Percentiles rank a stretch among this genome's conserved stretches.
Evolutionary conservation across 2,888 invertebrate genomes (phyloP).

Genomic region (Phorcus lineatus): DNA sequence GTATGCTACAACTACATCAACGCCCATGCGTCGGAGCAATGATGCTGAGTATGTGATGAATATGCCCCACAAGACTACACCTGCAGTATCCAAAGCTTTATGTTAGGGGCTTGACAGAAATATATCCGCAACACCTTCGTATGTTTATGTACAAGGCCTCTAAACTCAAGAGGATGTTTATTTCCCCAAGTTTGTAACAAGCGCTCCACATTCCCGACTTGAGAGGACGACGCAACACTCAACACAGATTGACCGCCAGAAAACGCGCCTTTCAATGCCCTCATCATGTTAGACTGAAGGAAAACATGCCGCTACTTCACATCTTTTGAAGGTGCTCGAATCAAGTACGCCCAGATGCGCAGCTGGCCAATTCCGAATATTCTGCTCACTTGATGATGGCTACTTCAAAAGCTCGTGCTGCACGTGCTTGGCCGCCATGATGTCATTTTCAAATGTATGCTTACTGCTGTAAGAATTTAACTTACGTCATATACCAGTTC

Average conservation of each 20-base stretch:
- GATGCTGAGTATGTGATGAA: neutral
- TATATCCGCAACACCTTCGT: neutral
- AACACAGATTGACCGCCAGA: conserved; percentile 4
- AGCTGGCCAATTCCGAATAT: neutral
- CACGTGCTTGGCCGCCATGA: neutral
- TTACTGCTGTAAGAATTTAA: too few species aligned
- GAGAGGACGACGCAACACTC: neutral
- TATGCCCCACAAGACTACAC: neutral
- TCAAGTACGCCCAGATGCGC: neutral
- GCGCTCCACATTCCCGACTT: conserved; percentile 2
- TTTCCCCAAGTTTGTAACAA: conserved; percentile 13
- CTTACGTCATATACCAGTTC: too few species aligned
- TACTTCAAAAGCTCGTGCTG: neutral
- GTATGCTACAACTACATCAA: too few species aligned
- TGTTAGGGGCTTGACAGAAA: neutral
- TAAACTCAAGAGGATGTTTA: neutral
- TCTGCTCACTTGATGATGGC: neutral
- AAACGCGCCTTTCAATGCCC: neutral
- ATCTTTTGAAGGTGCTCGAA: neutral
- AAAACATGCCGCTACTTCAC: neutral
- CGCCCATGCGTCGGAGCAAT: too few species aligned
- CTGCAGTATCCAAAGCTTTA: neutral
- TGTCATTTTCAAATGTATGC: neutral
- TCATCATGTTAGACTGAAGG: neutral
- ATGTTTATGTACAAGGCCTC: neutral